These are phyloP conservation scores for Apostichopus parvimensis DNA, from an alignment of 35 echinoderm and acorn worm species.

Conservation along the genomic window DNA sequence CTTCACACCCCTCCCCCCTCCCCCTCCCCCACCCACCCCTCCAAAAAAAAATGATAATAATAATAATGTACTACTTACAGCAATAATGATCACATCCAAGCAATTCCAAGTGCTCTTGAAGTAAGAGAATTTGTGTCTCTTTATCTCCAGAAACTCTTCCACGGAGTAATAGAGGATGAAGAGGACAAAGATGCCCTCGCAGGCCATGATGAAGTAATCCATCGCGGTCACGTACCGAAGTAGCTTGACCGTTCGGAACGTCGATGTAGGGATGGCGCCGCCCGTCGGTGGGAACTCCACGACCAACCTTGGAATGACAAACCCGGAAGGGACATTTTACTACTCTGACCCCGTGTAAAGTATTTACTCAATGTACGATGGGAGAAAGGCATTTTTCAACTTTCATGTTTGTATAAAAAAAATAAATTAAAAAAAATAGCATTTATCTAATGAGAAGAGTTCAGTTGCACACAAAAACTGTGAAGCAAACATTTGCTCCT, in stretches of 20 bases:
- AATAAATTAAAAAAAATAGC: too few species aligned
- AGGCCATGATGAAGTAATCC: conserved; percentile 96
- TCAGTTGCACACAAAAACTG: too few species aligned
- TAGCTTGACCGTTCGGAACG: conserved; percentile 94
- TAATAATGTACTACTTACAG: conserved; percentile 48
- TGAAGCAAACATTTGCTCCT: too few species aligned
- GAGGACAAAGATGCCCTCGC: conserved; percentile 87
- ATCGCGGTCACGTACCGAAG: conserved; percentile 91
- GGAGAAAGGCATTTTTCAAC: too few species aligned
- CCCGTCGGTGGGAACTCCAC: conserved; percentile 94
- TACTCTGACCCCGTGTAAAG: neutral
- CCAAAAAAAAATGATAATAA: too few species aligned
- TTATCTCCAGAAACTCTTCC: conserved; percentile 96
- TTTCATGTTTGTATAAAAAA: too few species aligned
- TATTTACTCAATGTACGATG: too few species aligned
- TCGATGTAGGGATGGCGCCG: conserved; percentile 86
- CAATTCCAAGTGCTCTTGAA: conserved; percentile 96
- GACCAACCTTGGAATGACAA: conserved; percentile 53
- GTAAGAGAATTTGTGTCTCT: conserved; percentile 68
- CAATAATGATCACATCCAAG: conserved; percentile 85
- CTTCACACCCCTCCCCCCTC: neutral
- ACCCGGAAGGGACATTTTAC: neutral
- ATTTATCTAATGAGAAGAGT: too few species aligned
- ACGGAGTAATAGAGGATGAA: conserved; percentile 96
- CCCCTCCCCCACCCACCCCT: too few species aligned